A percentile compares a stretch with the other conserved stretches of the same genome.
These are phyloP conservation scores for Agelastica alni DNA, from an alignment of 2,888 invertebrate species.

Conservation along the genomic window DNA sequence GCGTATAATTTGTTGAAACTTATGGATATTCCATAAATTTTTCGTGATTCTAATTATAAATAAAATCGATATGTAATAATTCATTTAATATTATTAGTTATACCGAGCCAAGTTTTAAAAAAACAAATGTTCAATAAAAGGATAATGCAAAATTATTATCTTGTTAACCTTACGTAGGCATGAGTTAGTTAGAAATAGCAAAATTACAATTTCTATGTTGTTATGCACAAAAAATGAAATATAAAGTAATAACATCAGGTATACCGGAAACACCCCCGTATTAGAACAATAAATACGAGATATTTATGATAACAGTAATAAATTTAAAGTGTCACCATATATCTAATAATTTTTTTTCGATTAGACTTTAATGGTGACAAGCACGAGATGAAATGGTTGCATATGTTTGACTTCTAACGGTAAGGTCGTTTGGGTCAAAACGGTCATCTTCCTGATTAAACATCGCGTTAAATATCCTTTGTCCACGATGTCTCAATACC, in stretches of 20 bases:
- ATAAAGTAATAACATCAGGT: too few species aligned
- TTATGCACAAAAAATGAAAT: too few species aligned
- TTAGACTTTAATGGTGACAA: conserved; percentile 14
- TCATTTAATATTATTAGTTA: conserved; percentile 4
- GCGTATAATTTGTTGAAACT: conserved; percentile 10
- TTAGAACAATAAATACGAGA: too few species aligned
- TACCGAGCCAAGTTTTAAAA: not conserved
- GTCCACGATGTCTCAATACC: conserved; percentile 22
- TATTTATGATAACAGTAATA: too few species aligned
- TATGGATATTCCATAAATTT: conserved; percentile 11
- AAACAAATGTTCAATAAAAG: conserved; percentile 1
- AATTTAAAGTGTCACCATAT: too few species aligned
- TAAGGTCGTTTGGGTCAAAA: conserved; percentile 24
- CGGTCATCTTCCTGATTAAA: conserved; percentile 26
- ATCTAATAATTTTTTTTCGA: too few species aligned
- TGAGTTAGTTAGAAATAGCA: too few species aligned
- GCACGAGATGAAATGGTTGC: conserved; percentile 18
- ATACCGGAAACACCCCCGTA: too few species aligned
- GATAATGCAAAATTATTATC: conserved; percentile 14
- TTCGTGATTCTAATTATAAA: conserved; percentile 13
- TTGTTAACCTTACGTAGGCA: conserved; percentile 3
- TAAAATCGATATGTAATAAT: conserved; percentile 10
- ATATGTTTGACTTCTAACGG: conserved; percentile 28
- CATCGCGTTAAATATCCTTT: conserved; percentile 23
- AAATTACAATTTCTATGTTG: too few species aligned